Base-by-base conservation (phyloP, 2,888 invertebrate species). In the Trachelus stipa region DNA sequence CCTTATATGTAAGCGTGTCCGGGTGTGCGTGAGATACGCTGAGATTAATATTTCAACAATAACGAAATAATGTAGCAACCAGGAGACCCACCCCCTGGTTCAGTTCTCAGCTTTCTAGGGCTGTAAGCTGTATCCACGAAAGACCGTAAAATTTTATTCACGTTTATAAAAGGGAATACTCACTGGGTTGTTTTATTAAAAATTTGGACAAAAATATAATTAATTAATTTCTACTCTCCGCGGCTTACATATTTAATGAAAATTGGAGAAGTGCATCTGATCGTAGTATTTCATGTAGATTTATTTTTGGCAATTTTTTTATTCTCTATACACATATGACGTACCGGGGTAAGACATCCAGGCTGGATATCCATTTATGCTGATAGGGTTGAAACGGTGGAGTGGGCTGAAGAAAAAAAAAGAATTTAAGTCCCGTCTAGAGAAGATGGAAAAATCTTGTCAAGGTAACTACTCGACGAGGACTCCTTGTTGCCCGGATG, bases 1-100 rank as follows among this genome's bases (percentile, higher is more conserved):
- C 76, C 40, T 15, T 23, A 71, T 34, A 23, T 34, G 74, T 77
- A 78, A 75, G 75, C 79, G 79, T 76, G 76, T 77, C 73, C 78
- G 84, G 82, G 81, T 83, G 82, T 82, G 69, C 75, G 73, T 69
- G 73, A 76, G 76, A 79, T 69, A 69, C 83, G 81, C 82, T 83
- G 85, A 88, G 88, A 89, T 90, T 90, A 90, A 90, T 89, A 89
- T 89, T 88, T 89, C 83, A 81, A 83, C 82, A 84, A 86, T 89
- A 88, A 88, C 85, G 85, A 87, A 84, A 81, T 85, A 83, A 87
- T 83, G 79, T 76, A 74, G 34, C 56, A 56, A 56, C 56, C 56
- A 56, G 56, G 56, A 9, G 56, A 56, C 56, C 56, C 56, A 56
- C 56, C 56, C 56, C 56, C 56, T 56, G 23, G 2, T 23, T 9